Percentiles rank a stretch among this genome's conserved stretches.
Conservation (phyloP, 2,113 vertebrate genomes). For the Tenebrosternarchus preto region DNA sequence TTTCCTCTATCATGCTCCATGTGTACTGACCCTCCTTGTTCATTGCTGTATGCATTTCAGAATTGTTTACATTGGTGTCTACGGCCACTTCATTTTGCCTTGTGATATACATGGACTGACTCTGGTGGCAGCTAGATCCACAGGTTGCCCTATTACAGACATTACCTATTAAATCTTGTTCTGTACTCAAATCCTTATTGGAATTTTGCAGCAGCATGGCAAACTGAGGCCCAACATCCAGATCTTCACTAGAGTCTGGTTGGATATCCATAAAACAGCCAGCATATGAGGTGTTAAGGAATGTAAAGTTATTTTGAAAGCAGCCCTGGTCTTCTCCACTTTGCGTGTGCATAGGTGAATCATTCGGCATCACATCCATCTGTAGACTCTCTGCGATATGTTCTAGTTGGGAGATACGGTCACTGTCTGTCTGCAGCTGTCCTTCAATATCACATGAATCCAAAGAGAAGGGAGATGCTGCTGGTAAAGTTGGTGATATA, state of each 20-base stretch:
- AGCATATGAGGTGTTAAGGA: slow-evolving; percentile 32
- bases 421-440: slow-evolving; percentile 58
- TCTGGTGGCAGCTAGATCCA: neutral
- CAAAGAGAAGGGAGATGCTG: slow-evolving; percentile 58
- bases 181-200: neutral
- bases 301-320: slow-evolving; percentile 29
- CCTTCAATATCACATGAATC: slow-evolving; percentile 67
- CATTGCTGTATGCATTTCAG: neutral
- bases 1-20: slow-evolving; percentile 5
- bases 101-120: neutral
- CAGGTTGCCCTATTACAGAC: neutral
- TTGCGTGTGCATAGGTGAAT: slow-evolving; percentile 51
- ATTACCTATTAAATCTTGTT: neutral
- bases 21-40: slow-evolving; percentile 1
- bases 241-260: neutral
- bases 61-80: neutral
- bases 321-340: slow-evolving; percentile 38
- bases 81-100: slow-evolving; percentile 9
- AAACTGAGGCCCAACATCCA: neutral
- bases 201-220: neutral
- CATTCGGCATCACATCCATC: slow-evolving; percentile 56
- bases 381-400: slow-evolving; percentile 59
- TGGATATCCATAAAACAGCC: slow-evolving; percentile 26
- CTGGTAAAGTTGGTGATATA: slow-evolving; percentile 51
- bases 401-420: slow-evolving; percentile 27